Base-by-base conservation (phyloP, 2,113 vertebrate genomes). In the Euleptes europaea region DNA sequence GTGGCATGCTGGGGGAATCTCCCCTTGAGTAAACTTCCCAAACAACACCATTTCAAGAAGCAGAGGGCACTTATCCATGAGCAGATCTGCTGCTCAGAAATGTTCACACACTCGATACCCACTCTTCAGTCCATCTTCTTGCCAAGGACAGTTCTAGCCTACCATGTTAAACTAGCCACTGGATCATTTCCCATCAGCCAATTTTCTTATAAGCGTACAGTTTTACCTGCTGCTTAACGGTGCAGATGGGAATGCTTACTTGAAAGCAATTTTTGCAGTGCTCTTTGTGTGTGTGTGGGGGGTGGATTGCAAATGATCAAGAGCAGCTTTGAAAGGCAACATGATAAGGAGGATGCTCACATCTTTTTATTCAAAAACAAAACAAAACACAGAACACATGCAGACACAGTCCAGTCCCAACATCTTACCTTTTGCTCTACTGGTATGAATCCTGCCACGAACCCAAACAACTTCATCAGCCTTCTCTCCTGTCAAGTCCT, bases 371-470 rank as follows among this genome's bases (percentile, higher is more conserved):
- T 38, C 21, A 12, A n/a, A 15, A 19, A 17, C 9, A 10, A 33
- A 54, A 17, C 51, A 3, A 7, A 17, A 54, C n/a, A 33, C 19
- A 60, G 33, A 40, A 65, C 26, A 44, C 13, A 8, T 44, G 7
- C 40, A 28, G 28, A 44, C 14, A 65, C 28, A 44, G 33, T 40
- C 11, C 1, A 66, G 15, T 40, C 10, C 33, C 57, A 78, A 19
- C 44, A 83, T 82, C 97, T 98, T 97, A 99, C 99, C 99, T 98
- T 99, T 99, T 88, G 98, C 98, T 97, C 98, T 96, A 96, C 98
- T 99, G 92, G 98, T 99, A 94, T 99, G 98, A 95, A 99, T 94
- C 91, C 99, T 97, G 94, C 98, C 98, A 71, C 99, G 98, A 51
- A 99, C 95, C 98, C 98, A 99, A 91, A 99, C 97, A 89, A 97